phyloP scores from a whole-genome alignment of 35 echinoderm and acorn worm genomes.

The Ophiothrix spiculata region DNA sequence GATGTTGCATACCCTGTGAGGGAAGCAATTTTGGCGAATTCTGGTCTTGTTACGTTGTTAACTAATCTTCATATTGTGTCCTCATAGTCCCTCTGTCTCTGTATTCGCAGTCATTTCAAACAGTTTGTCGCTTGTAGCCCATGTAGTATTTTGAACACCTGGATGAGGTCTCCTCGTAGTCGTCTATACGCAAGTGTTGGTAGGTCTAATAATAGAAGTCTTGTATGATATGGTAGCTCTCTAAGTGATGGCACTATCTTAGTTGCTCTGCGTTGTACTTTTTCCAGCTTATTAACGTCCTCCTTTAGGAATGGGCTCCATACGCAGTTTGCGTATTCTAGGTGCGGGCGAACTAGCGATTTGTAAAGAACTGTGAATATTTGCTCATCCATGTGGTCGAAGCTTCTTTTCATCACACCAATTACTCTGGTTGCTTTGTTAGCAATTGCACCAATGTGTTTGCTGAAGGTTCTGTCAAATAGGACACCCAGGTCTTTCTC shows the following conservation, averaged over 20 bases:
- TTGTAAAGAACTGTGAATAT: not conserved
- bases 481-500: too few species aligned
- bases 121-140: too few species aligned
- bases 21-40: too few species aligned
- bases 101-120: too few species aligned
- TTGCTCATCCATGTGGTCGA: not conserved
- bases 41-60: too few species aligned
- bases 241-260: not conserved
- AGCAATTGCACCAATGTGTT: too few species aligned
- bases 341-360: not conserved
- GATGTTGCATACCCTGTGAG: too few species aligned
- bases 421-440: not conserved
- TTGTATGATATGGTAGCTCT: not conserved
- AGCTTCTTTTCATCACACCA: not conserved
- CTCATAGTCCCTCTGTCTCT: too few species aligned
- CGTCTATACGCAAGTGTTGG: not conserved
- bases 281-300: not conserved
- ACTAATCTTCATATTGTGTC: too few species aligned
- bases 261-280: not conserved
- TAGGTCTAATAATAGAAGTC: too few species aligned
- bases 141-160: not conserved
- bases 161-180: not conserved
- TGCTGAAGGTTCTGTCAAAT: too few species aligned
- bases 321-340: not conserved
- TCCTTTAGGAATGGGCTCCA: not conserved